phyloP scores from a whole-genome alignment of 1,140 invertebrate species.

The Gryllus bimaculatus region DNA sequence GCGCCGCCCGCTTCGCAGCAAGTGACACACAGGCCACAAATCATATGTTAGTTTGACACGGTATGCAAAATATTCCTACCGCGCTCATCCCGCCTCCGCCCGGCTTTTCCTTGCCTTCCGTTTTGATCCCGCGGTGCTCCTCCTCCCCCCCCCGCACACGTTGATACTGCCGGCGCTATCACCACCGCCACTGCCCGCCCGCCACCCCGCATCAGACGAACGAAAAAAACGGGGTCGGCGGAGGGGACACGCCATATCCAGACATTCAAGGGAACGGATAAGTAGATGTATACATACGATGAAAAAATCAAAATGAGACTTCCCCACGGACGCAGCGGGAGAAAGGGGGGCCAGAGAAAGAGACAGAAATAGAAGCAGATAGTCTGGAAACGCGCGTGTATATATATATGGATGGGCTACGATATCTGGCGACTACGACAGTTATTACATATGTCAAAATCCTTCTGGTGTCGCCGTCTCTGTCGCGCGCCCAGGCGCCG shows the following conservation, averaged over 20 bases:
- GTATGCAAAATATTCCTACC: constrained; percentile 13
- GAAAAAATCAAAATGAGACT: not conserved
- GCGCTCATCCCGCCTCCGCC: not conserved
- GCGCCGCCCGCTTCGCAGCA: not conserved
- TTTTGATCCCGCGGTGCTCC: too few relatives aligned
- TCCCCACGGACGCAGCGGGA: not conserved
- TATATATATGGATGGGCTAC: not conserved
- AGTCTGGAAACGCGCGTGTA: too few relatives aligned
- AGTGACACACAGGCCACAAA: constrained; percentile 14
- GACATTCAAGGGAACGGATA: constrained; percentile 2
- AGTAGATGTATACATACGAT: constrained; percentile 10
- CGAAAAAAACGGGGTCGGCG: not conserved
- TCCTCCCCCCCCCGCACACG: too few relatives aligned
- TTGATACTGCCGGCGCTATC: not conserved
- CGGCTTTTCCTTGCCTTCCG: too few relatives aligned
- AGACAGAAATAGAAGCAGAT: constrained; percentile 7
- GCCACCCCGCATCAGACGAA: not conserved
- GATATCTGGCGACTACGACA: constrained; percentile 8
- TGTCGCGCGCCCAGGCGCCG: too few relatives aligned
- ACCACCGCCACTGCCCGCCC: too few relatives aligned
- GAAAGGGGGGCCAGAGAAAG: not conserved
- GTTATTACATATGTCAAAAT: constrained; percentile 16
- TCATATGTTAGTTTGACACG: constrained; percentile 16
- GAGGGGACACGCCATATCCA: not conserved
- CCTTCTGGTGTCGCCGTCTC: not conserved